Base-by-base conservation (phyloP, 2,797 vertebrate genomes). In the Caiman crocodilus region DNA sequence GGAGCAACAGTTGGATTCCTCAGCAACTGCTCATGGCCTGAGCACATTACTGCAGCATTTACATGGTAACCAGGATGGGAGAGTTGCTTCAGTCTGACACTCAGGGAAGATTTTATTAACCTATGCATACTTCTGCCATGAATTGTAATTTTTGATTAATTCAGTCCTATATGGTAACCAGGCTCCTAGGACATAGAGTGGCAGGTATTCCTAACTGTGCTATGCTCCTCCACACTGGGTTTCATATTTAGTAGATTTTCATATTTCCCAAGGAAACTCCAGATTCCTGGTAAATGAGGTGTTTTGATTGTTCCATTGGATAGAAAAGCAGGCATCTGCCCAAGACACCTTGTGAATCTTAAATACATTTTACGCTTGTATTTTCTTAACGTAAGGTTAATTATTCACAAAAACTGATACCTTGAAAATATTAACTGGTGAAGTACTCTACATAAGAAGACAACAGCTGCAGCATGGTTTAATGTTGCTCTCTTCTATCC, bases 1-100 rank as follows among this genome's bases (percentile, higher is more conserved):
- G 92, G 88, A 97, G 90, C 91, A 89, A 93, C 92, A 92, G 84
- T 89, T 35, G n/a, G 95, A 95, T 95, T 96, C 95, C 95, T 97
- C 95, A 95, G 96, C 95, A 97, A 97, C 95, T 4, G 21, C 69
- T 73, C 86, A 89, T 81, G 90, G 87, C 90, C 35, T 50, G 82
- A 93, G 83, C 3, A 1, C 82, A 78, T 55, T 79, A 74, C 94
- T 91, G 73, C 0, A 4, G 89, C 94, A 92, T 85, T 93, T 92
- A 92, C 79, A 76, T 9, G 80, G 89, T 90, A 87, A 96, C 74
- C 82, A 76, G 57, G 56, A 69, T 25, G 55, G 71, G 76, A 28
- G 80, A 3, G 23, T 10, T 26, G 50, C 50, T 55, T 9, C 23
- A 73, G 69, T 86, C 94, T 74, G 35, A 89, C 0, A 0, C 42